Base-by-base conservation (phyloP, 2,797 vertebrate genomes). In the Chaetophractus vellerosus region DNA sequence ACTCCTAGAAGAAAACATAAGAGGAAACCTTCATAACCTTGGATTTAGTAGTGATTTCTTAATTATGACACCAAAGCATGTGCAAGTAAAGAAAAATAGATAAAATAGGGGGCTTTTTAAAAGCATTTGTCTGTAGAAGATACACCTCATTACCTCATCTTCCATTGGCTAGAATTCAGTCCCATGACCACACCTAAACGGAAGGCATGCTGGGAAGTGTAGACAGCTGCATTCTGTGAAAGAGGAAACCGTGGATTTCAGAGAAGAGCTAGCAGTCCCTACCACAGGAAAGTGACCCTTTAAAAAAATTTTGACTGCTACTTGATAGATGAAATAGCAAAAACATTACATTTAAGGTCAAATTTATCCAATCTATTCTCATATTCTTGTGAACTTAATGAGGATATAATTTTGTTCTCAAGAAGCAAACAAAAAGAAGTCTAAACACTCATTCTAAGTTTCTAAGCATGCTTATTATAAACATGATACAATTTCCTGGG, bases 391-490 rank as follows among this genome's bases (percentile, higher is more conserved):
- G 83, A 50, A 85, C 68, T 75, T 41, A 85, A 92, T 48, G 19
- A 55, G 24, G 24, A 68, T 63, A 21, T 61, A 38, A 57, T 96
- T 88, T 75, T 57, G 28, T 48, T 79, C 19, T 36, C n/a, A 64
- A 52, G 72, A 85, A 86, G 68, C 19, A 61, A 68, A 45, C 41
- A 74, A 38, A 84, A 72, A 33, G 45, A 80, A 74, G 28, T 8
- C 3, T 68, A 81, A 80, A 68, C 10, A 52, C 6, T 66, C 74
- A 75, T 69, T 86, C n/a, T 66, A 48, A 36, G 8, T 89, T 68
- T 93, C 79, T 79, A 36, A 74, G 33, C 90, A 24, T 86, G 28
- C 50, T 45, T 68, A 75, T 85, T 33, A 68, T 41, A 33, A 81
- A 50, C 15, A 36, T 38, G 18, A 48, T 14, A 48, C 26, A 87